Evolutionary conservation across 2,888 invertebrate genomes (phyloP).

Genomic region (Tholera decimalis): DNA sequence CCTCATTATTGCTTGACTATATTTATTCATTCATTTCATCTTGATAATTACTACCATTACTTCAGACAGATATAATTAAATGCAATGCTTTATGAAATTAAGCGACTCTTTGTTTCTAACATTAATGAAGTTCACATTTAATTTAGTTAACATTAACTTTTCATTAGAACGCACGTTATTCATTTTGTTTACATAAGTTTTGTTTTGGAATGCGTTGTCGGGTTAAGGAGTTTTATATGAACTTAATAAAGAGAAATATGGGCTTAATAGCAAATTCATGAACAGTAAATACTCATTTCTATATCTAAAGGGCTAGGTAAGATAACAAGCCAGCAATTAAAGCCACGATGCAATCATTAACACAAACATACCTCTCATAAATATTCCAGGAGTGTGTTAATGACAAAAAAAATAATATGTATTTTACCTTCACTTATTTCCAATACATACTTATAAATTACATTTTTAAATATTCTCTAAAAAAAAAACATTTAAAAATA

Average conservation of each 20-base stretch:
- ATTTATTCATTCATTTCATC: constrained; percentile 43
- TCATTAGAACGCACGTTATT: neutral
- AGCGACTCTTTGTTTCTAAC: constrained; percentile 32
- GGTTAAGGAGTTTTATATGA: neutral
- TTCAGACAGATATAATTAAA: constrained; percentile 39
- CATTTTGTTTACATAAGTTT: constrained; percentile 1
- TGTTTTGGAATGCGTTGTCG: neutral
- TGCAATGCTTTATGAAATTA: constrained; percentile 38
- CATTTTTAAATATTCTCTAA: too few species aligned
- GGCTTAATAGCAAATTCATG: too few species aligned
- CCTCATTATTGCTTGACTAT: constrained; percentile 34
- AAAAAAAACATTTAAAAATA: too few species aligned
- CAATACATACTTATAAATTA: too few species aligned
- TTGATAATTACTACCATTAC: constrained; percentile 41
- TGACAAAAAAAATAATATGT: too few species aligned
- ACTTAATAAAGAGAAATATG: too few species aligned
- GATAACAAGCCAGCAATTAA: too few species aligned
- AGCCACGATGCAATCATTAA: too few species aligned
- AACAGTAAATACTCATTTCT: too few species aligned
- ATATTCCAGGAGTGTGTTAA: too few species aligned
- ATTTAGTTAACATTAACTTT: constrained; percentile 26
- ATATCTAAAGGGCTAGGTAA: neutral
- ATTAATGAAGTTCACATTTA: constrained; percentile 20
- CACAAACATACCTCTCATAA: too few species aligned
- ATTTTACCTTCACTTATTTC: too few species aligned